A percentile compares a stretch with the other conserved stretches of the same genome.
Evolutionary conservation across 2,797 vertebrate genomes (phyloP).

Genomic region (Peromyscus attwateri): DNA sequence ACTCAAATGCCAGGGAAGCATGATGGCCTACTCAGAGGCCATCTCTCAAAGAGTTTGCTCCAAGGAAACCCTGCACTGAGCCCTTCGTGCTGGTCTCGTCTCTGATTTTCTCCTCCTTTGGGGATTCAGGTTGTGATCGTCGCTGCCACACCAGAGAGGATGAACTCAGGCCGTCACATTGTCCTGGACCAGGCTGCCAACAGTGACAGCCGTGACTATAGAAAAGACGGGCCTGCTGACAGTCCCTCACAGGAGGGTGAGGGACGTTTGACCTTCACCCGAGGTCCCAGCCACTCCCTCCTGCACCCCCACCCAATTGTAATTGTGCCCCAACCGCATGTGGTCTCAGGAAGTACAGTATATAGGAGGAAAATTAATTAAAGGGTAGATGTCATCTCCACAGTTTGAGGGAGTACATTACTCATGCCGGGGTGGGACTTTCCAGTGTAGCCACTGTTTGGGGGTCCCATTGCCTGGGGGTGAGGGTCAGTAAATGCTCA

Average conservation of each 20-base stretch:
- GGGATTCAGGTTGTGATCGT: background rate
- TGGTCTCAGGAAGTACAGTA: background rate
- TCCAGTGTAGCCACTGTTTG: background rate
- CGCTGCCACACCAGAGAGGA: background rate
- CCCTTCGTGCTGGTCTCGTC: background rate
- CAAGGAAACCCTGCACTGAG: background rate
- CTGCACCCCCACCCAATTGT: background rate
- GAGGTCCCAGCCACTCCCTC: background rate
- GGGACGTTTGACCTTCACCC: background rate
- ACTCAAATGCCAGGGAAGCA: background rate
- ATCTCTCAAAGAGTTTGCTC: background rate
- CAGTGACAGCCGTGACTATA: background rate
- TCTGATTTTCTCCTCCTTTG: background rate
- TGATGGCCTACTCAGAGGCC: rapidly evolving
- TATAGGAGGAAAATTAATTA: background rate
- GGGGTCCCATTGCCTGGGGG: too few relatives aligned
- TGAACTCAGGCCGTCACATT: background rate
- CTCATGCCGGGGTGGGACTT: background rate
- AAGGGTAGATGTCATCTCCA: background rate
- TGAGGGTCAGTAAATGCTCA: background rate
- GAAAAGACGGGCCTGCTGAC: background rate
- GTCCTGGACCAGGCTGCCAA: background rate
- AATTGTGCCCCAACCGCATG: background rate
- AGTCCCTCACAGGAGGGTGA: background rate
- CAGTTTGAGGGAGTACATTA: background rate